Percentiles rank a stretch among this genome's conserved stretches.
Conservation (phyloP, 2,888 invertebrate genomes). For the Aphodius sticticus region DNA sequence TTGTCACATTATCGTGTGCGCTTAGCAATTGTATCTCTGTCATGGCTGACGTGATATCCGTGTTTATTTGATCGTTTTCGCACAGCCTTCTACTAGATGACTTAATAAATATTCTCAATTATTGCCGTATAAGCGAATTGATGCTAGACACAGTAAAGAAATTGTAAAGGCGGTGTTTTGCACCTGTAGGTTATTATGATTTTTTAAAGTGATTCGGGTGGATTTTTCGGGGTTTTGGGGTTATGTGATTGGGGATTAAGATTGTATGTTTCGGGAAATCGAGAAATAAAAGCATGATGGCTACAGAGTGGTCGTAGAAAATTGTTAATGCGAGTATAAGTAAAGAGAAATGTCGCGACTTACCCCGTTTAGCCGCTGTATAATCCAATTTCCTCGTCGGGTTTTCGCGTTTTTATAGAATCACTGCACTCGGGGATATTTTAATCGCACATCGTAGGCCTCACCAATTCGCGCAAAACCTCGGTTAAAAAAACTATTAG, state of each 20-base stretch:
- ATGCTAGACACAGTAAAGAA: neutral
- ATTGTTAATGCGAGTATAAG: constrained; percentile 35
- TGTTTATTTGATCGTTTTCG: neutral
- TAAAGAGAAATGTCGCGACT: constrained; percentile 66
- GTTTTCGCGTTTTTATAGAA: neutral
- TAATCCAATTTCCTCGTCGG: neutral
- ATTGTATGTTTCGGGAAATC: constrained; percentile 15
- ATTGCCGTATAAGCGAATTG: neutral
- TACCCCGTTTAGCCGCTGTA: constrained; percentile 22
- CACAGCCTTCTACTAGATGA: constrained; percentile 16
- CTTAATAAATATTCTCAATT: constrained; percentile 11
- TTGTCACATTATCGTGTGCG: neutral
- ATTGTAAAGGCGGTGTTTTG: neutral
- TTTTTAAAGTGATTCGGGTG: neutral
- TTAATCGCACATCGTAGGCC: constrained; percentile 12
- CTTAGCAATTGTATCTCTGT: neutral
- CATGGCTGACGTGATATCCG: constrained; percentile 12
- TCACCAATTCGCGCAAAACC: constrained; percentile 23
- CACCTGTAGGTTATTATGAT: neutral
- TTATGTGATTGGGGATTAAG: neutral
- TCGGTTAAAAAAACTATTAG: constrained; percentile 47
- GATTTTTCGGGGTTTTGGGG: neutral
- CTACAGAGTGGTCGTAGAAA: constrained; percentile 52
- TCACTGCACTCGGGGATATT: constrained; percentile 8
- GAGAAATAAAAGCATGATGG: constrained; percentile 48